Base-by-base conservation (phyloP, 2,888 invertebrate genomes). In the Protonemura montana region DNA sequence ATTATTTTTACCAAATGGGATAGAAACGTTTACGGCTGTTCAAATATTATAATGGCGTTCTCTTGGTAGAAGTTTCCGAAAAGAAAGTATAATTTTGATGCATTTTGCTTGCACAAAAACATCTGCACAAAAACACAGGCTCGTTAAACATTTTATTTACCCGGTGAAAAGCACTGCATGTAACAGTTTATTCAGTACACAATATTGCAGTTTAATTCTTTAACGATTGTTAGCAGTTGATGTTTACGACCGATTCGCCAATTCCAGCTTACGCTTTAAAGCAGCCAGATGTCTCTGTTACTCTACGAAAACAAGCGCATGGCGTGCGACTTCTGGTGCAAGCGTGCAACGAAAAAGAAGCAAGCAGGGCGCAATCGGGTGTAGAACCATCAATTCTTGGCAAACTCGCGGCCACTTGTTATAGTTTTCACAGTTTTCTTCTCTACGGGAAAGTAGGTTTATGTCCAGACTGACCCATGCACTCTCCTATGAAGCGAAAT, bases 201-300 rank as follows among this genome's bases (percentile, higher is more conserved):
- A 10, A 16, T 59, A 59, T 59, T 59, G 59, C 59, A 59, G 1
- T 59, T 59, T 59, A 59, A 35, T 6, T 27, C 84, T 76, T 84
- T 84, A 42, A 84, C 59, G 84, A 76, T 84, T 84, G 21, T 26
- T 76, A 84, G 42, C 84, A 84, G 76, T 76, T 84, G 84, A 84
- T 6, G 10, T 84, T 84, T 84, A 84, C 29, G 84, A 29, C 84
- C 29, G 13, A 27, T 30, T 30, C 30, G 81, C 30, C 30, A 21
- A 10, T 7, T 30, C 25, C 0, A 25, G n/a, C 30, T 81, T 28
- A 81, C 3, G 16, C 59, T 59, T 78, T 13, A 78, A 78, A 78
- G 27, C 81, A 29, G n/a, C 81, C 81, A 81, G 81, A 81, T 81
- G 81, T 29, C 81, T 29, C 27, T 21, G 59, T 21, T 7, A 59